phyloP scores from a whole-genome alignment of 2,113 vertebrate species.

The Callospermophilus lateralis region DNA sequence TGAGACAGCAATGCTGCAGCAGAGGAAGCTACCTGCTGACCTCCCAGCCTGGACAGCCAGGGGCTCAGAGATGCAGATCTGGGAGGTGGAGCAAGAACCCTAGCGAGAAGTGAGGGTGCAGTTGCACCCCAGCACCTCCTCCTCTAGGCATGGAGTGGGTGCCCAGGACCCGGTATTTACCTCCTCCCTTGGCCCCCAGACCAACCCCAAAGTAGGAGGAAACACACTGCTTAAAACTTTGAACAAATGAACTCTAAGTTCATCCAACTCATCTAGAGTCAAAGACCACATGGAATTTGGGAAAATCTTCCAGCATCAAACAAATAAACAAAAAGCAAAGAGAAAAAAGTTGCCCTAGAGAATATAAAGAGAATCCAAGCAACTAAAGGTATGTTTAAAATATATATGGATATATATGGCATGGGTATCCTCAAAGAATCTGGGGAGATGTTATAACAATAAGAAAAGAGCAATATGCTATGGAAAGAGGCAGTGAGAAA shows the following conservation, averaged over 20 bases:
- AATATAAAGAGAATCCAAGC: slow-evolving; percentile 7
- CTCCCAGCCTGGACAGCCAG: neutral
- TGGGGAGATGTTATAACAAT: neutral
- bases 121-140: no score
- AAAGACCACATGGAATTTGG: neutral
- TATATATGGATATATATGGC: neutral
- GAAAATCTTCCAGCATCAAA: neutral
- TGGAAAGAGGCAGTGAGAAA: neutral
- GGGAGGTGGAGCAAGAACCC: neutral
- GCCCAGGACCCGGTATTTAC: neutral
- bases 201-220: neutral
- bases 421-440: slow-evolving; percentile 12
- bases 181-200: no score
- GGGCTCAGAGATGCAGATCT: neutral
- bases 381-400: neutral
- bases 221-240: neutral
- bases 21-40: neutral
- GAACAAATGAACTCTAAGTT: slow-evolving; percentile 12
- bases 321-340: neutral
- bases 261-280: neutral
- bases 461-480: slow-evolving; percentile 23
- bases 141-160: accelerated
- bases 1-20: neutral
- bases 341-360: neutral
- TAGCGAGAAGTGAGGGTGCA: neutral